Evolutionary conservation across 2,113 vertebrate species (phyloP).

Genomic region (Pipra filicauda): DNA sequence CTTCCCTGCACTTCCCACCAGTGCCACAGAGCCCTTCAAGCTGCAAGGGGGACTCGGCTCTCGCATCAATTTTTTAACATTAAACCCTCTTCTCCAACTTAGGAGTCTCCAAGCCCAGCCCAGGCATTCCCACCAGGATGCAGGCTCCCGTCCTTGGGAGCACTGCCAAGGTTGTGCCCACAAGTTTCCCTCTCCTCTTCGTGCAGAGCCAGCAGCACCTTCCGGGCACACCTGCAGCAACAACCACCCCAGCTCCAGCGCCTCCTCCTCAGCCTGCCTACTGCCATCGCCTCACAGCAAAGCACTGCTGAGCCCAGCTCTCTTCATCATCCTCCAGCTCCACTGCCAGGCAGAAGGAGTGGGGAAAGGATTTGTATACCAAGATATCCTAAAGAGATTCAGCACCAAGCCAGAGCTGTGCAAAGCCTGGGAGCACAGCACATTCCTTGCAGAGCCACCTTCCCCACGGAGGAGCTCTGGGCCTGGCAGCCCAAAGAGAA

Average conservation of each 20-base stretch:
- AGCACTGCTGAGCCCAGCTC: not conserved
- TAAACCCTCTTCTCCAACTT: not conserved
- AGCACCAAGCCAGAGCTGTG: not conserved
- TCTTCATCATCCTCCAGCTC: not conserved
- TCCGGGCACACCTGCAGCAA: not conserved
- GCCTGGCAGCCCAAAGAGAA: not conserved
- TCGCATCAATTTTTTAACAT: not conserved
- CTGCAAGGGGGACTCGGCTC: rapidly evolving
- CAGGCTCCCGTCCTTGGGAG: not conserved
- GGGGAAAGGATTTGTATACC: not conserved
- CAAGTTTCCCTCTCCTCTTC: not conserved
- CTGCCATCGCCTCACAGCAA: not conserved
- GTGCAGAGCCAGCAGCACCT: rapidly evolving
- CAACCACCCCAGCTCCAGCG: not conserved
- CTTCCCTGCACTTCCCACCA: not conserved
- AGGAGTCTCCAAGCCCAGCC: not conserved
- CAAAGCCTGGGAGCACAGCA: not conserved
- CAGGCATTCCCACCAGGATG: not conserved
- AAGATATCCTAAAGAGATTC: not conserved
- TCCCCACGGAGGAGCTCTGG: not conserved
- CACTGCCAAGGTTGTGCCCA: not conserved
- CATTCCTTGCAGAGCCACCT: not conserved
- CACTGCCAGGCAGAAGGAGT: not conserved
- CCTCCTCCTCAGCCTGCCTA: not conserved
- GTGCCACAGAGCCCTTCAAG: rapidly evolving